These are phyloP conservation scores for Ceratitis capitata DNA, from an alignment of 1,140 invertebrate species.

Conservation along the genomic window DNA sequence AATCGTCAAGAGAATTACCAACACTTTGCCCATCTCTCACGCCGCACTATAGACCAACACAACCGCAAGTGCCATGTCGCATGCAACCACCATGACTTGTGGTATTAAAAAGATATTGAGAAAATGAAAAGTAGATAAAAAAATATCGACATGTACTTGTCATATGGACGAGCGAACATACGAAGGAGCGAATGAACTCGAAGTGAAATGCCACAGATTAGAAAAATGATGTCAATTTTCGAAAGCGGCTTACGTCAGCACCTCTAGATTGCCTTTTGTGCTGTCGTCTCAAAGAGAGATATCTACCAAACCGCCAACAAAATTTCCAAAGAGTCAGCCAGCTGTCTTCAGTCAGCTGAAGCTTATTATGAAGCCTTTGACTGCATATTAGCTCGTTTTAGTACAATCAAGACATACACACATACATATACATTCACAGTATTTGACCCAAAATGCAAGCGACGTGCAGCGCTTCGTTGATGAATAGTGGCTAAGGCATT, in stretches of 20 bases:
- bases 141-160: background rate
- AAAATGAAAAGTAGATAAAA: background rate
- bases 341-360: background rate
- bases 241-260: conserved; percentile 37
- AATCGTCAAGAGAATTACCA: background rate
- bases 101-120: background rate
- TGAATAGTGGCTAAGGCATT: background rate
- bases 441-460: conserved; percentile 11
- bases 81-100: background rate
- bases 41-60: too few relatives aligned
- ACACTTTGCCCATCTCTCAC: background rate
- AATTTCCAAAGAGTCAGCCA: background rate
- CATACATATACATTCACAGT: background rate
- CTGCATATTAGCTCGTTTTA: background rate
- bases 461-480: conserved; percentile 25
- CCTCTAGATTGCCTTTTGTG: conserved; percentile 33
- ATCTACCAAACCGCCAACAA: background rate
- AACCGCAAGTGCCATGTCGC: background rate
- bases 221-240: conserved; percentile 34
- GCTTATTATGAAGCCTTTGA: conserved; percentile 26
- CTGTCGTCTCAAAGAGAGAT: conserved; percentile 34
- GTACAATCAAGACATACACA: background rate
- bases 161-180: background rate
- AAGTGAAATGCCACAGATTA: conserved; percentile 33
- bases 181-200: background rate